Evolutionary conservation across 1,140 invertebrate genomes (phyloP), one percentile per base, ranked within the genome.

Genomic region (Caenorhabditis briggsae): DNA sequence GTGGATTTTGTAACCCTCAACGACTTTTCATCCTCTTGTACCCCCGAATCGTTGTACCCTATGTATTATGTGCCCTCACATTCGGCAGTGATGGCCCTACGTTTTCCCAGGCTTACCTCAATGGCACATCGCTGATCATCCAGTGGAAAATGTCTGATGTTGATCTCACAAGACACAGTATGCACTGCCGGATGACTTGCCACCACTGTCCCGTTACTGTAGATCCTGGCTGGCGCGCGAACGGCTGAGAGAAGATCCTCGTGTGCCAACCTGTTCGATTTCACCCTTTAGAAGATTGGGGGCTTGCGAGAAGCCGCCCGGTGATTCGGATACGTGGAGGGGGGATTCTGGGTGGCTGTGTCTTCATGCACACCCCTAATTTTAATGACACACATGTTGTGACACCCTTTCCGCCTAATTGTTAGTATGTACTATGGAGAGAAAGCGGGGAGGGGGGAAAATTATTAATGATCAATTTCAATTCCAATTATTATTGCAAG

Each of bases 131-230:
- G 59, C 58, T 91, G 90, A 64, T 89, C 87, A 58, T 91, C 90
- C n/a, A 91, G 55, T 46, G 90, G 90, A 78, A 90, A 91, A 82
- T 90, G 88, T 53, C 90, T 89, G 46, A 91, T 91, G 82, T 91
- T 90, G 50, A 91, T 91, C 43, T 90, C 88, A 65, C 90, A 91
- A 16, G 85, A 86, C 5, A 91, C 89, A 2, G 90, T 91, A 64
- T 91, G 90, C 1, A 91, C 90, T 7, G 88, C 89, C 6, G 90
- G 90, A 61, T 89, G 88, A 41, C 87, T 87, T 18, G 86, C 84
- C 50, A 91, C 90, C 12, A 91, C 88, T 6, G 90, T 91, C 9
- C 90, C 90, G 86, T 91, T 90, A 58, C 48, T 20, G 83, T 85
- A 90, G 16, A 91, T 85, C 9, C 88, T 23, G 9, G 84, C 90